Evolutionary conservation across 1,140 invertebrate species (phyloP).

Genomic region (Aphelinus atriplicis): DNA sequence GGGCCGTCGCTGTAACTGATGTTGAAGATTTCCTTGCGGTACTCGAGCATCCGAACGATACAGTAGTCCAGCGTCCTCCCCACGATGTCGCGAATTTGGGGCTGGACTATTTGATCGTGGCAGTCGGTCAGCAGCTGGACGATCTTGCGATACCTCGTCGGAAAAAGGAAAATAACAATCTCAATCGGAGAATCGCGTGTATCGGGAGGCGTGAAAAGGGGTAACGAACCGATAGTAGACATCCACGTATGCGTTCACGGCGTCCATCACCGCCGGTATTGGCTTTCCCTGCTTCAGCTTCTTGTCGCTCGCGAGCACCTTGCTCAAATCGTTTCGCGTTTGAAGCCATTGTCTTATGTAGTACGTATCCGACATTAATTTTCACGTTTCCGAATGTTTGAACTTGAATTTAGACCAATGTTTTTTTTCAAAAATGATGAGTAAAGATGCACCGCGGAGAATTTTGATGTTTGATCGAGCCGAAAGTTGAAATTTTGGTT

Average conservation of each 20-base stretch:
- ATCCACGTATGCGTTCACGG: constrained; percentile 30
- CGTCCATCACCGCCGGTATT: constrained; percentile 2
- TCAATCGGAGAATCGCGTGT: too few relatives aligned
- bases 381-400: neutral
- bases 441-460: too few relatives aligned
- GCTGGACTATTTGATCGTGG: constrained; percentile 72
- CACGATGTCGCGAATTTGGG: constrained; percentile 71
- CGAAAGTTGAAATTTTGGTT: constrained; percentile 2
- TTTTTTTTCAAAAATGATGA: too few relatives aligned
- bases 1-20: constrained; percentile 48
- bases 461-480: too few relatives aligned
- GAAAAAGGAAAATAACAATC: neutral
- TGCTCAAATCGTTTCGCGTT: constrained; percentile 46
- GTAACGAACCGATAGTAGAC: constrained; percentile 33
- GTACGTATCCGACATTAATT: constrained; percentile 52
- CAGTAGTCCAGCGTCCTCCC: constrained; percentile 67
- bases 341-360: constrained; percentile 54
- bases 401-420: too few relatives aligned
- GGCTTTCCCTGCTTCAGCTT: constrained; percentile 31
- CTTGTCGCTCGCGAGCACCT: constrained; percentile 50
- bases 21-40: constrained; percentile 52
- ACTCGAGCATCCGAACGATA: constrained; percentile 59
- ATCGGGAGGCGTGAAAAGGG: too few relatives aligned
- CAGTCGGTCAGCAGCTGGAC: constrained; percentile 59
- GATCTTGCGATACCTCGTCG: constrained; percentile 54